phyloP scores from a whole-genome alignment of 2,113 vertebrate genomes.

The Tapirus terrestris region DNA sequence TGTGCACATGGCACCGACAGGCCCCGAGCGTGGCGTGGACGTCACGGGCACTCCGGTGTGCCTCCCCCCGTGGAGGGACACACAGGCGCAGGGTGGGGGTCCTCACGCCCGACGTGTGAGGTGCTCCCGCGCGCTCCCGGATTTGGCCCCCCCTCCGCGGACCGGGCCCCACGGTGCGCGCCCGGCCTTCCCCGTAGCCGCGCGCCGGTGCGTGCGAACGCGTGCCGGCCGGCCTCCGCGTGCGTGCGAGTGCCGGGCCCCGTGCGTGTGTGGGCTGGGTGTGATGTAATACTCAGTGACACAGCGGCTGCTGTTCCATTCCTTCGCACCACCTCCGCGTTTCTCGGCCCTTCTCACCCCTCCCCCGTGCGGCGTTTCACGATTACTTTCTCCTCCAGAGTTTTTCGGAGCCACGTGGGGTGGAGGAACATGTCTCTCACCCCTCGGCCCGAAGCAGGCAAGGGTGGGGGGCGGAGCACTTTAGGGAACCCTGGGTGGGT shows the following conservation, averaged over 20 bases:
- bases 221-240: conserved; percentile 47
- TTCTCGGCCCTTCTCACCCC: conserved; percentile 80
- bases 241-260: conserved; percentile 66
- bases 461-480: background rate
- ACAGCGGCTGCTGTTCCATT: conserved; percentile 81
- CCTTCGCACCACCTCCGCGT: conserved; percentile 82
- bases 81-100: background rate
- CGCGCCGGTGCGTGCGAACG: background rate
- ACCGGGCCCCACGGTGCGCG: background rate
- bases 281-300: conserved; percentile 84
- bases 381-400: conserved; percentile 72
- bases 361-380: conserved; percentile 76
- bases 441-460: conserved; percentile 26
- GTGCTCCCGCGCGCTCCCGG: conserved; percentile 43
- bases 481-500: background rate
- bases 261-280: conserved; percentile 80
- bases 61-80: background rate
- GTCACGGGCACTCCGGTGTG: background rate
- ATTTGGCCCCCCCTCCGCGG: background rate
- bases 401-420: conserved; percentile 65
- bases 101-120: accelerated
- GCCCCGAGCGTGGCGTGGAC: accelerated
- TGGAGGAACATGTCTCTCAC: conserved; percentile 54
- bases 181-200: background rate
- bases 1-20: accelerated